Evolutionary conservation across 2,888 invertebrate species (phyloP).

Genomic region (Mantis religiosa): DNA sequence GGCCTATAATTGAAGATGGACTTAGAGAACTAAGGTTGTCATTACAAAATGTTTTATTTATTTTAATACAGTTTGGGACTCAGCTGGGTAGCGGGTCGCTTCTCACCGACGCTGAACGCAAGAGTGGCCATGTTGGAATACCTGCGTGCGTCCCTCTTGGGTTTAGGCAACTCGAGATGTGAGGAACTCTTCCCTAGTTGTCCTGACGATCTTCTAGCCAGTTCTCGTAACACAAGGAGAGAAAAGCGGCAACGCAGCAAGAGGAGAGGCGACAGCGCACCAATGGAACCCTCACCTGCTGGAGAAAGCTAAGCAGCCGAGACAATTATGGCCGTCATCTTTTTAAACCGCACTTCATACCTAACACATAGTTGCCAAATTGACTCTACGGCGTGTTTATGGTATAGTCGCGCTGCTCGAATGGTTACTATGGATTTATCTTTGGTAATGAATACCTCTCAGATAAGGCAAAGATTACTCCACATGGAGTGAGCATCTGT

Average conservation of each 20-base stretch:
- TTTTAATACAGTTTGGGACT: constrained; percentile 6
- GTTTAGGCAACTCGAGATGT: constrained; percentile 60
- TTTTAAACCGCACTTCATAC: too few species aligned
- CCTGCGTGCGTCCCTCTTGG: constrained; percentile 62
- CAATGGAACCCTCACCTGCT: background rate
- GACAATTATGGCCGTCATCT: too few species aligned
- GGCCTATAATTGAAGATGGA: too few species aligned
- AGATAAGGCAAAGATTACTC: too few species aligned
- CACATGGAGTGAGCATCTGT: too few species aligned
- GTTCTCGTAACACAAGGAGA: background rate
- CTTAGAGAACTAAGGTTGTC: too few species aligned
- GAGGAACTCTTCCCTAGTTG: background rate
- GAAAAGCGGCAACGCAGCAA: background rate
- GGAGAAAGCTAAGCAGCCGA: background rate
- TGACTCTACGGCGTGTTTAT: too few species aligned
- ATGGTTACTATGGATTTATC: too few species aligned
- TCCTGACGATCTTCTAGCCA: background rate
- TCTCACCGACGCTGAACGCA: background rate
- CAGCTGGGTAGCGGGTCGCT: constrained; percentile 22
- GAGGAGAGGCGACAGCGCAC: background rate
- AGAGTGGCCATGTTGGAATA: constrained; percentile 45
- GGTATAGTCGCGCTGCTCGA: too few species aligned
- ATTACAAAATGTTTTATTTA: background rate
- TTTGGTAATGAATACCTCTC: too few species aligned
- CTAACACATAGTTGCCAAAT: too few species aligned